Conservation (phyloP, 2,113 vertebrate genomes). For the Oreamnos americanus region DNA sequence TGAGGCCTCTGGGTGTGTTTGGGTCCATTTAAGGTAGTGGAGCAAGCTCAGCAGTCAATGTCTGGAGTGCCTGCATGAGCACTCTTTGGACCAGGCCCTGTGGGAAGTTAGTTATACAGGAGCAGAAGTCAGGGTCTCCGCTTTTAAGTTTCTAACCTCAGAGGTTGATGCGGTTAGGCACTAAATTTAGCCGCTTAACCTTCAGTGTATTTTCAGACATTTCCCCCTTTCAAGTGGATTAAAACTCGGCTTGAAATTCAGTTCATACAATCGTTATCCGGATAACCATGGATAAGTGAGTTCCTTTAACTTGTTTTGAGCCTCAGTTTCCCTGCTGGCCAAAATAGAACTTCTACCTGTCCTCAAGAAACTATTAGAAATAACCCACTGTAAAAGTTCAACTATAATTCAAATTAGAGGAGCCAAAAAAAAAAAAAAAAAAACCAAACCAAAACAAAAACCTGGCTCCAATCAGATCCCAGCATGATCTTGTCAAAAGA, state of each 20-base stretch:
- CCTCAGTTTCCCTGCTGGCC: neutral
- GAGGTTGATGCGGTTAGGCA: neutral
- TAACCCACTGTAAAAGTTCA: neutral
- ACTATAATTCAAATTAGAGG: neutral
- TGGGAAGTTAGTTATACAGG: neutral
- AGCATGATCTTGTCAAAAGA: accelerated
- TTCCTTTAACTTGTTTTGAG: neutral
- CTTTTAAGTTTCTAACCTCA: neutral
- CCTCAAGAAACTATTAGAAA: neutral
- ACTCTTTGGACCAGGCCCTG: neutral
- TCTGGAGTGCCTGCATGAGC: accelerated
- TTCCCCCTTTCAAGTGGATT: neutral
- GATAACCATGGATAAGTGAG: neutral
- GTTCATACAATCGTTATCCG: accelerated
- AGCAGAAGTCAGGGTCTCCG: neutral
- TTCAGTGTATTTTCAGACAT: neutral
- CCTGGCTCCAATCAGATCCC: neutral
- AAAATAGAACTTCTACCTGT: neutral
- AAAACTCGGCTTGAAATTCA: neutral
- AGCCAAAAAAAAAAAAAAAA: accelerated
- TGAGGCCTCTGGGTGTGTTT: too few species aligned
- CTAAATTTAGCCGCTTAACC: neutral
- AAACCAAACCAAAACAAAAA: neutral
- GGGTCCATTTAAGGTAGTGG: neutral
- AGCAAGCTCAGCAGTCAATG: accelerated